Evolutionary conservation across 2,113 vertebrate species (phyloP), one percentile per base, ranked within the genome.

Genomic region (Nansenia antarctica): DNA sequence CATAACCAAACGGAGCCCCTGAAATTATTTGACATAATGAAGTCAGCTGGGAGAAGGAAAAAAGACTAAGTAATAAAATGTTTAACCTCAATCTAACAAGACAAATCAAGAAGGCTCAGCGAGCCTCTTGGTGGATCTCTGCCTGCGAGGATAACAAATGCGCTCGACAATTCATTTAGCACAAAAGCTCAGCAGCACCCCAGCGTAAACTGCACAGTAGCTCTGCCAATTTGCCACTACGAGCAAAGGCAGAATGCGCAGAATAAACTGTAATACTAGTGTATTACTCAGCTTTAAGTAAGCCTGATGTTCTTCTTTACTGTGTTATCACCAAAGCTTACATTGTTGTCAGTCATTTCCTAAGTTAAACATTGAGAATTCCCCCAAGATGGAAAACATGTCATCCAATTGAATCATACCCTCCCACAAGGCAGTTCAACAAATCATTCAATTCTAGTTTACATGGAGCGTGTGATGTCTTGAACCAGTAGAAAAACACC

Each of bases 41-140:
- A 88, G 82, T 87, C 80, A 79, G 79, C 81, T 31, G 79, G n/a
- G n/a, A 69, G 62, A 65, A 77, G 71, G 35, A 72, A 78, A 78
- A 65, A 81, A 77, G 69, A 69, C 5, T 9, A 54, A 76, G 77
- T 84, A 87, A 89, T 85, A 87, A 87, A 91, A 89, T 87, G 83
- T 85, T 88, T 87, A 90, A 90, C 87, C 88, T 86, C 82, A 57
- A 53, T 78, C 82, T 89, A 89, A 89, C 80, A 82, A 84, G 86
- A 88, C 81, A 85, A 89, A 90, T 84, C 75, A 82, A 86, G 82
- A 61, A 70, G 86, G 78, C 81, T 86, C 74, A 62, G 74, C 59
- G 67, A 72, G 80, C 78, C 76, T 83, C 67, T n/a, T 57, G 61
- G 84, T 82, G 78, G 83, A 86, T 88, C 87, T 87, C 79, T 81